Conservation (phyloP, 1,140 invertebrate genomes). For the Probaryconus sp. region DNA sequence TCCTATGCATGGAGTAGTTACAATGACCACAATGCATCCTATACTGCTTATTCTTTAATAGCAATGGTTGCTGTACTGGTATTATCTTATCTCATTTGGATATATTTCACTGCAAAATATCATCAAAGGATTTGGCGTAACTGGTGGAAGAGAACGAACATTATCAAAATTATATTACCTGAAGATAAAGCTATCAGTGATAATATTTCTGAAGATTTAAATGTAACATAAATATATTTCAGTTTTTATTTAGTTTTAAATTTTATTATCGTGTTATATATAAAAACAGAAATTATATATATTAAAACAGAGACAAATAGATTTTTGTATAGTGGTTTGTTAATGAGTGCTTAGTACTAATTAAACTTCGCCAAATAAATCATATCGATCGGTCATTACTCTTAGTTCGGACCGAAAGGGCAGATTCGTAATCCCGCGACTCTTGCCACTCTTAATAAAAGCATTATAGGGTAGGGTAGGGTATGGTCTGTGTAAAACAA, state of each 20-base stretch:
- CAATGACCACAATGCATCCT: slow-evolving; percentile 72
- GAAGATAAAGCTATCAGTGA: slow-evolving; percentile 7
- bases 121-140: slow-evolving; percentile 78
- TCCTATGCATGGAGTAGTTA: slow-evolving; percentile 77
- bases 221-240: neutral
- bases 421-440: slow-evolving; percentile 62
- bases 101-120: slow-evolving; percentile 75
- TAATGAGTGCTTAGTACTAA: no score
- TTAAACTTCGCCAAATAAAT: slow-evolving; percentile 83
- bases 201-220: neutral
- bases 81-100: slow-evolving; percentile 78
- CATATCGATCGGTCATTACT: slow-evolving; percentile 57
- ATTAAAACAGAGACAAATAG: no score
- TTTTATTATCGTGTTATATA: no score
- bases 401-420: slow-evolving; percentile 61
- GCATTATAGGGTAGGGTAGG: no score
- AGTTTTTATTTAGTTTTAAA: neutral
- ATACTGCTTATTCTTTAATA: slow-evolving; percentile 76
- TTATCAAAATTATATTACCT: slow-evolving; percentile 69
- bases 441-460: slow-evolving; percentile 45
- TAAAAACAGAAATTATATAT: no score
- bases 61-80: slow-evolving; percentile 76
- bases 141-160: slow-evolving; percentile 79
- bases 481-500: slow-evolving; percentile 45
- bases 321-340: no score